A percentile compares a stretch with the other conserved stretches of the same genome.
phyloP scores from a whole-genome alignment of 2,113 vertebrate genomes.

The Tragelaphus strepsiceros region DNA sequence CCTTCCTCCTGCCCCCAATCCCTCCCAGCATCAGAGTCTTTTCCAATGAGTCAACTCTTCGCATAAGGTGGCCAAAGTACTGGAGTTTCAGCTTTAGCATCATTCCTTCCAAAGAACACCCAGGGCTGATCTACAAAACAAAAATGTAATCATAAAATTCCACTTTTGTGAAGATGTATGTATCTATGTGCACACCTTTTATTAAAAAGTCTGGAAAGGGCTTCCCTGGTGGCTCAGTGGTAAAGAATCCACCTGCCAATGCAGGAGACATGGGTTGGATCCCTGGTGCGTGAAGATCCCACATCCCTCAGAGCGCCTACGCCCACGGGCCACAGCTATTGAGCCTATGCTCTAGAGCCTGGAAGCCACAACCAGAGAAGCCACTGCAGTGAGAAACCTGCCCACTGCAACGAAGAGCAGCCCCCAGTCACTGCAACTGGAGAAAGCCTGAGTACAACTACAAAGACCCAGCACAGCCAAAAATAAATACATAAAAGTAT shows the following conservation, averaged over 20 bases:
- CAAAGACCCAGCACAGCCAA: not conserved
- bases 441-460: not conserved
- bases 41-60: too few species aligned
- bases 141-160: not conserved
- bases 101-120: too few species aligned
- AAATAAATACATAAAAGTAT: not conserved
- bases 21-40: too few species aligned
- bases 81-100: too few species aligned
- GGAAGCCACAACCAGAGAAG: not conserved
- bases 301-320: not conserved
- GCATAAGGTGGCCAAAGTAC: too few species aligned
- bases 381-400: not conserved
- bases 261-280: not conserved
- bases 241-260: not conserved
- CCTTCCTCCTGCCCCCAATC: too few species aligned
- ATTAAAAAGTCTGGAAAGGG: not conserved
- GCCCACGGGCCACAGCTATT: not conserved
- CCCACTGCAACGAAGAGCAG: not conserved
- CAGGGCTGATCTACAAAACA: not conserved
- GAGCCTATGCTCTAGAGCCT: not conserved
- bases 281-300: not conserved
- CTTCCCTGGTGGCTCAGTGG: not conserved
- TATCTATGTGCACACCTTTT: not conserved
- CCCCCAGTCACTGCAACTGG: not conserved
- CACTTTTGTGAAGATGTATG: not conserved